phyloP scores from a whole-genome alignment of 1,140 invertebrate species.

The Asbolus verrucosus region DNA sequence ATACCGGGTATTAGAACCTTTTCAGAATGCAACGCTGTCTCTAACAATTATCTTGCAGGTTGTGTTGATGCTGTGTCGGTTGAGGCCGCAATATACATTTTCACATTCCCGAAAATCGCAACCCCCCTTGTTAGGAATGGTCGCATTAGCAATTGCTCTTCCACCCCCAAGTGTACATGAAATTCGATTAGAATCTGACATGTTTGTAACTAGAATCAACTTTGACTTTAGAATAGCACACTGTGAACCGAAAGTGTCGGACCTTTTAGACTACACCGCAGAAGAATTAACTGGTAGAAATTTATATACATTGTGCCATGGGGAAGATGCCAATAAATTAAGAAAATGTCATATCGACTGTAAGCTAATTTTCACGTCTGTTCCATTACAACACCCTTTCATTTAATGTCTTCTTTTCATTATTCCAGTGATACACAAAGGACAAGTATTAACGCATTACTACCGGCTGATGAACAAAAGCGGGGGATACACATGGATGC shows the following conservation, averaged over 20 bases:
- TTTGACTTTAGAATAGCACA: conserved; percentile 97
- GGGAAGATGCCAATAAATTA: conserved; percentile 93
- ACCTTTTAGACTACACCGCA: conserved; percentile 91
- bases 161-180: conserved; percentile 97
- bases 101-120: conserved; percentile 87
- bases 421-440: conserved; percentile 90
- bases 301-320: conserved; percentile 94
- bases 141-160: conserved; percentile 93
- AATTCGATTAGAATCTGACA: conserved; percentile 93
- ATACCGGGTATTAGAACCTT: conserved; percentile 86
- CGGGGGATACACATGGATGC: conserved; percentile 95
- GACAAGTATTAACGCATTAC: conserved; percentile 96
- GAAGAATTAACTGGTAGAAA: conserved; percentile 95
- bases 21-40: neutral
- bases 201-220: conserved; percentile 96
- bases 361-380: conserved; percentile 72
- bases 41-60: conserved; percentile 74
- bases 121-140: conserved; percentile 90
- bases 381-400: conserved; percentile 23
- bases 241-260: conserved; percentile 96
- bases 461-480: conserved; percentile 96
- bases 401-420: conserved; percentile 40
- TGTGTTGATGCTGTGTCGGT: conserved; percentile 88
- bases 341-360: conserved; percentile 93
- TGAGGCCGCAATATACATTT: conserved; percentile 92